Evolutionary conservation across 2,113 vertebrate genomes (phyloP).

Genomic region (Myotis brandtii): DNA sequence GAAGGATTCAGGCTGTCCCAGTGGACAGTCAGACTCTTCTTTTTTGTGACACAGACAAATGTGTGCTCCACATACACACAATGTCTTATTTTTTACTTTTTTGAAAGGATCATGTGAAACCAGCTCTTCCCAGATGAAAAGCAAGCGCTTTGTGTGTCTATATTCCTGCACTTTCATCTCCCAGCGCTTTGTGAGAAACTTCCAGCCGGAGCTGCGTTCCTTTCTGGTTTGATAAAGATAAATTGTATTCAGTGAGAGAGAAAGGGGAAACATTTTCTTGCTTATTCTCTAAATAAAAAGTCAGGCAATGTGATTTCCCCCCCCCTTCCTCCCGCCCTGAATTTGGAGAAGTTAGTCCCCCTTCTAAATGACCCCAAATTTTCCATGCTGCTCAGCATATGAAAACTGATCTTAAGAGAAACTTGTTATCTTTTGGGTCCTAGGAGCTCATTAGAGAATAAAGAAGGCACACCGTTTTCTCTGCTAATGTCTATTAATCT

Average conservation of each 20-base stretch:
- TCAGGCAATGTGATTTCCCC: conserved; percentile 23
- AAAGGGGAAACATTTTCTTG: conserved; percentile 67
- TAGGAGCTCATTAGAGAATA: conserved; percentile 4
- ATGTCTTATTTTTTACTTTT: conserved; percentile 73
- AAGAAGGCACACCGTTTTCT: background rate
- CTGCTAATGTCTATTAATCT: background rate
- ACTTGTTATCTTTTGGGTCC: background rate
- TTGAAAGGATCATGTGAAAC: conserved; percentile 66
- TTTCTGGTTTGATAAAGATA: conserved; percentile 75
- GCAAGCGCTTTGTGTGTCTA: conserved; percentile 66
- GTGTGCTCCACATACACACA: conserved; percentile 65
- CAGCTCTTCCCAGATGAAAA: conserved; percentile 72
- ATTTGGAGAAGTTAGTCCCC: conserved; percentile 12
- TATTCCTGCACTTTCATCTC: conserved; percentile 75
- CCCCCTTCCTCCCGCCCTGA: background rate
- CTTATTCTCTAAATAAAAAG: conserved; percentile 76
- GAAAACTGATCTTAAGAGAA: conserved; percentile 46
- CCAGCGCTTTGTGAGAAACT: conserved; percentile 69
- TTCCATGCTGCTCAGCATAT: conserved; percentile 40
- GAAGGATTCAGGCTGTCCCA: background rate
- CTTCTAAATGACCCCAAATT: conserved; percentile 50
- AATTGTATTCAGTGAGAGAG: conserved; percentile 63
- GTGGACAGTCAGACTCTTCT: background rate
- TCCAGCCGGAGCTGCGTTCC: conserved; percentile 64
- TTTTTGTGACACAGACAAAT: conserved; percentile 53